These are phyloP conservation scores for Drosophila pseudotalamancana DNA, from an alignment of 2,888 invertebrate species.

Conservation along the genomic window DNA sequence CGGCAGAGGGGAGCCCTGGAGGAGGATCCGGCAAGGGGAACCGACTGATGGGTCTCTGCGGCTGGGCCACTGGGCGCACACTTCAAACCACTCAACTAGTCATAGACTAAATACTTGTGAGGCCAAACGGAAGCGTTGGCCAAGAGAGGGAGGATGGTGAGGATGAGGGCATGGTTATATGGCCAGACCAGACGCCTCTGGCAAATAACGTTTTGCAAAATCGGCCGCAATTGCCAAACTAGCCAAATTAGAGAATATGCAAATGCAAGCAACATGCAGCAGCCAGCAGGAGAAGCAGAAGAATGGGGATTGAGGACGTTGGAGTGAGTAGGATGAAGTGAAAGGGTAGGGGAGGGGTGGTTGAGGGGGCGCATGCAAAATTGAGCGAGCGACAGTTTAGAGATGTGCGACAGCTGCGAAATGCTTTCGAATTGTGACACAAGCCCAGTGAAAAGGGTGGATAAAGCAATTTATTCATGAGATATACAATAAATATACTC, in stretches of 20 bases:
- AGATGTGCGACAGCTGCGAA: constrained; percentile 42
- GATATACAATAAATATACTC: neutral
- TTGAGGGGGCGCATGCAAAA: neutral
- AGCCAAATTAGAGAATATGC: constrained; percentile 79
- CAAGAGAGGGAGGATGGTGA: neutral
- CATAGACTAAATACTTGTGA: constrained; percentile 75
- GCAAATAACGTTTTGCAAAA: constrained; percentile 78
- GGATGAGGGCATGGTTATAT: neutral
- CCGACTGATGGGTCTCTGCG: constrained; percentile 18
- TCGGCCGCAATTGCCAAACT: constrained; percentile 79
- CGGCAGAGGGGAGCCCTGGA: neutral
- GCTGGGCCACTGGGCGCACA: constrained; percentile 38
- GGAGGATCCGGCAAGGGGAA: neutral
- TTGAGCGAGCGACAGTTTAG: constrained; percentile 27
- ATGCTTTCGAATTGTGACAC: constrained; percentile 15
- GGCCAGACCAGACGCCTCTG: constrained; percentile 35
- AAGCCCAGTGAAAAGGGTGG: constrained; percentile 3
- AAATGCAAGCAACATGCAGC: constrained; percentile 70
- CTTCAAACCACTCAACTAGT: constrained; percentile 73
- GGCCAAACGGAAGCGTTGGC: constrained; percentile 25
- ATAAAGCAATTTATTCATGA: constrained; percentile 1
- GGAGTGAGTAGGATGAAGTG: no score
- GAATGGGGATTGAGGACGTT: neutral
- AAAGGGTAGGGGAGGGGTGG: neutral
- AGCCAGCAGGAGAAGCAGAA: neutral